Evolutionary conservation across 1,140 invertebrate genomes (phyloP), one percentile per base, ranked within the genome.

Genomic region (Cephus cinctus): DNA sequence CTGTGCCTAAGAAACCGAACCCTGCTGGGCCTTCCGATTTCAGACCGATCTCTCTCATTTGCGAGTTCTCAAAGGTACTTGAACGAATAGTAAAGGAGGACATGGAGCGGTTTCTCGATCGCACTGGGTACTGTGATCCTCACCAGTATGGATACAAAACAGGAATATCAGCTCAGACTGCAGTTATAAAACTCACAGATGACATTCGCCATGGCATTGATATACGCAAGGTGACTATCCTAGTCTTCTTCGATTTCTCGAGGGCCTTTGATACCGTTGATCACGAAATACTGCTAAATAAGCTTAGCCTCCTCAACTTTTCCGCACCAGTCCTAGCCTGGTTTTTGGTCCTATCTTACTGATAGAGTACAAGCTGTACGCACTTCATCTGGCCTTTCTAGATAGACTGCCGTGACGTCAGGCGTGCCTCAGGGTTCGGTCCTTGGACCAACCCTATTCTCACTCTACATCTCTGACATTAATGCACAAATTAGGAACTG

Each of bases 241-340:
- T 48, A n/a, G n/a, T 41, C 9, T 22, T 48, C 1, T 48, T 48
- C 25, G 38, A 42, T 15, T 32, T 42, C 19, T 15, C 14, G 11
- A 41, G 35, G 11, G 36, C 46, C 6, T 48, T 48, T 41, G 36
- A 41, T 32, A 18, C 23, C 3, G 27, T 42, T 1, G 9, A 48
- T 19, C 39, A 48, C 25, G 16, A 22, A 6, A 0, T 36, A 4
- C 39, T 48, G 9, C 3, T 42, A 4, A 21, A 21, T 1, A 48
- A 14, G 14, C 30, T 41, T 2, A n/a, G n/a, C n/a, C n/a, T n/a
- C n/a, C n/a, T n/a, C n/a, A n/a, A n/a, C n/a, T n/a, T n/a, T n/a
- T n/a, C n/a, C n/a, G n/a, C n/a, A n/a, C n/a, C n/a, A n/a, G n/a
- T n/a, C n/a, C n/a, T n/a, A n/a, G n/a, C n/a, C n/a, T n/a, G n/a